Percentiles rank a stretch among this genome's conserved stretches.
Conservation (phyloP, 1,140 invertebrate genomes). For the Eupristina koningsbergeri region DNA sequence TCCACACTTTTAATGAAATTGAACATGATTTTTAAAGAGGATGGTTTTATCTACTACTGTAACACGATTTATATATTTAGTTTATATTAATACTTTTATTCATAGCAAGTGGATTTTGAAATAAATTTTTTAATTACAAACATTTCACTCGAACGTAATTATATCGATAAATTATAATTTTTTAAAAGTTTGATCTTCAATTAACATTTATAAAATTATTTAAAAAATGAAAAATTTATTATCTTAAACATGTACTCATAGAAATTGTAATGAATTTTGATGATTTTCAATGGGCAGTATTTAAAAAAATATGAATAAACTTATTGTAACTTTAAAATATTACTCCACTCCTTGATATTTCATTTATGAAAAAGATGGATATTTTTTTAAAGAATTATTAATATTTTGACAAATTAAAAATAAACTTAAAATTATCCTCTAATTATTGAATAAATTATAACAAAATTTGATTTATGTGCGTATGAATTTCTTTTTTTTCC, state of each 20-base stretch:
- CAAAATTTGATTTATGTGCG: too few relatives aligned
- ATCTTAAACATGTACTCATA: background rate
- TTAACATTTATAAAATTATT: background rate
- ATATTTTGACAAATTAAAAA: too few relatives aligned
- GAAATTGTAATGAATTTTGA: background rate
- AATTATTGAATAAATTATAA: too few relatives aligned
- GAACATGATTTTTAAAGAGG: conserved; percentile 4
- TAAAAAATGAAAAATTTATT: conserved; percentile 3
- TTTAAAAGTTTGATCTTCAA: background rate
- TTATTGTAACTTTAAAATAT: background rate
- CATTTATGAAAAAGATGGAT: background rate
- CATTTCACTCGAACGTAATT: background rate
- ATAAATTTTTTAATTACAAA: conserved; percentile 15
- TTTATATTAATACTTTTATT: background rate
- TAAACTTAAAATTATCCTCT: too few relatives aligned
- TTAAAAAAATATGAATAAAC: too few relatives aligned
- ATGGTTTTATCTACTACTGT: background rate
- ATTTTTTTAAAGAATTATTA: background rate
- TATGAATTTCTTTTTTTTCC: too few relatives aligned
- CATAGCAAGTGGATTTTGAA: background rate
- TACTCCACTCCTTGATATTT: background rate
- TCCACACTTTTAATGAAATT: conserved; percentile 26
- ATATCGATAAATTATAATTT: background rate
- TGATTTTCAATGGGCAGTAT: too few relatives aligned
- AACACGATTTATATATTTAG: conserved; percentile 12